Conservation (phyloP, 2,797 vertebrate species). For the Sardinella longiceps region DNA sequence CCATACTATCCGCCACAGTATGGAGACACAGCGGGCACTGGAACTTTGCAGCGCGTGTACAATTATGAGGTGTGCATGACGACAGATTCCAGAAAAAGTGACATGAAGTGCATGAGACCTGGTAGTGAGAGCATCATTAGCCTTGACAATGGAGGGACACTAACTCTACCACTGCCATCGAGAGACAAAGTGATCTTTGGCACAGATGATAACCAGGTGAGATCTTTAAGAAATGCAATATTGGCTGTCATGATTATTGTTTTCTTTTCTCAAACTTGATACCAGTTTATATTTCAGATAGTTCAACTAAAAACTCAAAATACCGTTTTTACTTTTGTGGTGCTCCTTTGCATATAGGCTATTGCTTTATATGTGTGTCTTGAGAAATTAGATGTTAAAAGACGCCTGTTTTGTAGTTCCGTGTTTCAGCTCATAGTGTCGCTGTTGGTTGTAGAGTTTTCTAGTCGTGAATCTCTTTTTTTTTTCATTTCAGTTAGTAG, state of each 20-base stretch:
- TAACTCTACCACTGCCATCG: background rate
- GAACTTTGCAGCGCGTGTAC: constrained; percentile 31
- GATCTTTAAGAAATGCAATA: background rate
- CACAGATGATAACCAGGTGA: background rate
- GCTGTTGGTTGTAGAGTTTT: constrained; percentile 63
- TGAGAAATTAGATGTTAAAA: background rate
- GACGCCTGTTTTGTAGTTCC: constrained; percentile 47
- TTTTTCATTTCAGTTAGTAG: background rate
- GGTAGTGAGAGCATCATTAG: constrained; percentile 26
- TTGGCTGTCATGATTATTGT: background rate
- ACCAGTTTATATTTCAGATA: background rate
- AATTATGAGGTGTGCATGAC: constrained; percentile 40
- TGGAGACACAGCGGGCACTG: background rate
- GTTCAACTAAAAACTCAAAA: background rate
- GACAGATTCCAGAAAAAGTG: constrained; percentile 32
- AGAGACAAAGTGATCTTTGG: background rate
- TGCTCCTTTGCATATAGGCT: background rate
- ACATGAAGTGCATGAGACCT: constrained; percentile 44
- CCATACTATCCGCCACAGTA: constrained; percentile 51
- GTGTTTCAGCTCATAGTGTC: constrained; percentile 64
- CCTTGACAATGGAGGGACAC: background rate
- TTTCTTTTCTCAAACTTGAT: background rate
- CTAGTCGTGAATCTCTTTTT: background rate
- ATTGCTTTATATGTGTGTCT: background rate
- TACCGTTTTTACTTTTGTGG: background rate